Conservation (phyloP, 2,113 vertebrate genomes). For the Cinclus cinclus region DNA sequence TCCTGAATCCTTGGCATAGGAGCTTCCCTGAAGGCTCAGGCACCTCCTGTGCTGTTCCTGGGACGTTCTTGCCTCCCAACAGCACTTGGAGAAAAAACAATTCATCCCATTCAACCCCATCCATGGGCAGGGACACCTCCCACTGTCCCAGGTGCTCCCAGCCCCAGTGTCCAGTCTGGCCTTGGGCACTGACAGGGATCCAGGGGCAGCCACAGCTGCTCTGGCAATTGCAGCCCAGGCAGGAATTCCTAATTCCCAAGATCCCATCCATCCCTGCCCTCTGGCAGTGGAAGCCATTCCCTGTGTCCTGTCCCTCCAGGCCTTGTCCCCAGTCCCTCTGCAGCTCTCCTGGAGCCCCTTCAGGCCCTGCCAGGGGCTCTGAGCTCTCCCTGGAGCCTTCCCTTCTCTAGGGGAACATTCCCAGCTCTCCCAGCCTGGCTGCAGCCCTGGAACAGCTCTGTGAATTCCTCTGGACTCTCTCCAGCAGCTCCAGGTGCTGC, state of each 20-base stretch:
- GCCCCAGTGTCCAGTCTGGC: neutral
- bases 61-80: neutral
- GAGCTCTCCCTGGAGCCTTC: too few relatives aligned
- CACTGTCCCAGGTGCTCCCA: neutral
- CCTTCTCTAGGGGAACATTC: too few relatives aligned
- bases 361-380: too few relatives aligned
- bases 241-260: neutral
- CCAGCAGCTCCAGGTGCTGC: neutral
- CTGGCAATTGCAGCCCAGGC: too few relatives aligned
- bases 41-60: neutral
- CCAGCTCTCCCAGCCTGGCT: too few relatives aligned
- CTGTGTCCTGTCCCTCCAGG: neutral
- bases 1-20: neutral
- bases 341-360: too few relatives aligned
- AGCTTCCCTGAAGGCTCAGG: neutral
- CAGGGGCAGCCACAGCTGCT: too few relatives aligned
- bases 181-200: neutral
- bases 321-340: neutral
- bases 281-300: neutral
- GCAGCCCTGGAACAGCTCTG: neutral
- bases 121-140: neutral
- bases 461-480: rapidly evolving
- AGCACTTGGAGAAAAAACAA: too few relatives aligned
- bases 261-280: neutral
- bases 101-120: neutral